Percentiles rank a stretch among this genome's conserved stretches.
phyloP scores from a whole-genome alignment of 1,140 invertebrate genomes.

The Anagrus nilaparvatae region DNA sequence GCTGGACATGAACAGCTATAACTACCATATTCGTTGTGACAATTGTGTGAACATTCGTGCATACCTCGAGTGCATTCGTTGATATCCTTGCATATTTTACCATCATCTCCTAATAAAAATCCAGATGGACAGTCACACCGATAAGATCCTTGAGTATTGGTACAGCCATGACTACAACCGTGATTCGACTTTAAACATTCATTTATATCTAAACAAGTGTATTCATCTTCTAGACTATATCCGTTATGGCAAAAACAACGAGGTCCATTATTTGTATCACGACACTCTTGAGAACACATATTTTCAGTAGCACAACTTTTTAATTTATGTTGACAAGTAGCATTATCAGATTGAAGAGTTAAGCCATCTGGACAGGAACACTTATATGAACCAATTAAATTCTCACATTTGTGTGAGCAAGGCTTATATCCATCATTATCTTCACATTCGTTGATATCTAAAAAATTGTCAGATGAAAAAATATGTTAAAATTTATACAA shows the following conservation, averaged over 20 bases:
- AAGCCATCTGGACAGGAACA: constrained; percentile 41
- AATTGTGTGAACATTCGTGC: constrained; percentile 44
- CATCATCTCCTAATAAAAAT: constrained; percentile 41
- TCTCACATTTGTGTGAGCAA: constrained; percentile 37
- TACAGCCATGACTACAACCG: constrained; percentile 49
- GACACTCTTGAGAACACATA: constrained; percentile 43
- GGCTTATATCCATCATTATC: constrained; percentile 44
- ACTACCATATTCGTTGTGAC: constrained; percentile 45
- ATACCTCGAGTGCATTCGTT: constrained; percentile 49
- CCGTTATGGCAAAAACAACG: constrained; percentile 51
- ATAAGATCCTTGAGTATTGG: constrained; percentile 54
- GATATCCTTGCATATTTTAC: constrained; percentile 42
- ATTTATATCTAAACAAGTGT: constrained; percentile 45
- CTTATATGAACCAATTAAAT: constrained; percentile 38
- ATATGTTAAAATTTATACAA: neutral
- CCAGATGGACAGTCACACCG: constrained; percentile 52
- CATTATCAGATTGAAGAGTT: constrained; percentile 24
- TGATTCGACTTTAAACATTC: constrained; percentile 34
- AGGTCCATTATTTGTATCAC: constrained; percentile 49
- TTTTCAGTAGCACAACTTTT: too few species aligned
- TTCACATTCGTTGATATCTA: constrained; percentile 70
- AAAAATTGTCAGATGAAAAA: constrained; percentile 19
- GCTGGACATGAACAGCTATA: constrained; percentile 40
- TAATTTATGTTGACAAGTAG: constrained; percentile 17
- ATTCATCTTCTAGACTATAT: constrained; percentile 47